Base-by-base conservation (phyloP, 2,797 vertebrate genomes). In the Mallotus villosus region DNA sequence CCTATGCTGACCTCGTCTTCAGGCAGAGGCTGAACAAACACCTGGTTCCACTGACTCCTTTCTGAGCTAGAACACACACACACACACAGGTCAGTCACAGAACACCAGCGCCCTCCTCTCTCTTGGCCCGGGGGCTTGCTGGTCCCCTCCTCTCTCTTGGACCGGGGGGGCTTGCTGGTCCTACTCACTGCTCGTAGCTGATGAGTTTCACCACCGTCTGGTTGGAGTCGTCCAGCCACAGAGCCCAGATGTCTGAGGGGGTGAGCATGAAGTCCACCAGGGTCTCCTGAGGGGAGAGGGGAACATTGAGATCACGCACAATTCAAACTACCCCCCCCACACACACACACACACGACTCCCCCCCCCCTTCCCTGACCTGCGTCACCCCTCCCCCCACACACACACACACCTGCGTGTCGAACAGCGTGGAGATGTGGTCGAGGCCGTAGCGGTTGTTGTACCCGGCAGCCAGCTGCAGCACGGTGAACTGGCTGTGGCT, bases 31-130 rank as follows among this genome's bases (percentile, higher is more conserved):
- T 97, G 95, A 77, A 95, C 92, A 78, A 97, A 98, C 67, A 99
- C 97, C 72, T 97, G 95, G 90, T 95, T 99, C 97, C 97, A 99
- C 86, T 96, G 95, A 8, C 94, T 95, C 0, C 94, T 94, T 0
- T 92, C 74, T 65, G 96, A 97, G 81, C 97, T 98, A 83, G 32
- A 66, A 73, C 37, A 49, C 14, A 65, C n/a, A 55, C 51, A 58
- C 29, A 21, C 41, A 59, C 21, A 25, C 66, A 71, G 14, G 6
- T 24, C 9, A 27, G 34, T 63, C 21, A 63, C 27, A 19, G 29
- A 32, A 49, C 17, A 11, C 37, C 16, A 29, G 16, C 32, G n/a
- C 9, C 5, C 22, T 22, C 27, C 29, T 19, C 41, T n/a, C 21
- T 61, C 22, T 16, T 60, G n/a, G 5, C n/a, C 9, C 14, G n/a